phyloP scores from a whole-genome alignment of 2,113 vertebrate genomes.

The Canis aureus region DNA sequence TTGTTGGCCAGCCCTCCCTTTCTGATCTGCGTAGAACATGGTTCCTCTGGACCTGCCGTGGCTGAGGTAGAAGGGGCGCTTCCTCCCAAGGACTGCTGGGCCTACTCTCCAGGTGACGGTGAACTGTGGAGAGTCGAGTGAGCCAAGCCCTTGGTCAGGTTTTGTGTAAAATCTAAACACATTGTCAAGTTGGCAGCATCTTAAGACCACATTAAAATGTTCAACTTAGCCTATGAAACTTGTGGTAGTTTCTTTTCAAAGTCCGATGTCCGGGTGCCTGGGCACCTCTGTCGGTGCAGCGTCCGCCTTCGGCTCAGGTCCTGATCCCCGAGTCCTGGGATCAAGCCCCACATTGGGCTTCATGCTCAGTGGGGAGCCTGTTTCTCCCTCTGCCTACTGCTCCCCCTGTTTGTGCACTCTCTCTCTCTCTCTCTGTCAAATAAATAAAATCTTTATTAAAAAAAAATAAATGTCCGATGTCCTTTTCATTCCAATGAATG shows the following conservation, averaged over 20 bases:
- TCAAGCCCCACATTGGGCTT: too few species aligned
- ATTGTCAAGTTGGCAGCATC: neutral
- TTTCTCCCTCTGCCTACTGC: too few species aligned
- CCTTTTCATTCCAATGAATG: neutral
- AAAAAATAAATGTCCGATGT: too few species aligned
- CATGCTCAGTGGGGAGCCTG: too few species aligned
- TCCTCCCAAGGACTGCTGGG: neutral
- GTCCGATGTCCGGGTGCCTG: neutral
- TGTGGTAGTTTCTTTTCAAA: slow-evolving; percentile 23
- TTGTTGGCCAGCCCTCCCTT: slow-evolving; percentile 86
- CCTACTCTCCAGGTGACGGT: neutral
- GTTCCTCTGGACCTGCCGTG: slow-evolving; percentile 84
- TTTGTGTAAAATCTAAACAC: neutral
- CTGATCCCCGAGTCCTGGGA: too few species aligned
- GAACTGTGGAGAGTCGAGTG: neutral
- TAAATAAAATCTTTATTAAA: too few species aligned
- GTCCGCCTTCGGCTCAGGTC: too few species aligned
- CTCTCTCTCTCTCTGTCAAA: too few species aligned
- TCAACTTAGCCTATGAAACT: neutral
- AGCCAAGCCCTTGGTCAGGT: neutral
- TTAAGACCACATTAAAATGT: slow-evolving; percentile 29
- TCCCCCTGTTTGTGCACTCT: too few species aligned
- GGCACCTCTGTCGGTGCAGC: too few species aligned
- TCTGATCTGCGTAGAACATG: slow-evolving; percentile 86
- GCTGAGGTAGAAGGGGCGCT: slow-evolving; percentile 84